Percentiles rank a stretch among this genome's conserved stretches.
These are phyloP conservation scores for Tribolium freemani DNA, from an alignment of 2,888 invertebrate species.

Conservation along the genomic window DNA sequence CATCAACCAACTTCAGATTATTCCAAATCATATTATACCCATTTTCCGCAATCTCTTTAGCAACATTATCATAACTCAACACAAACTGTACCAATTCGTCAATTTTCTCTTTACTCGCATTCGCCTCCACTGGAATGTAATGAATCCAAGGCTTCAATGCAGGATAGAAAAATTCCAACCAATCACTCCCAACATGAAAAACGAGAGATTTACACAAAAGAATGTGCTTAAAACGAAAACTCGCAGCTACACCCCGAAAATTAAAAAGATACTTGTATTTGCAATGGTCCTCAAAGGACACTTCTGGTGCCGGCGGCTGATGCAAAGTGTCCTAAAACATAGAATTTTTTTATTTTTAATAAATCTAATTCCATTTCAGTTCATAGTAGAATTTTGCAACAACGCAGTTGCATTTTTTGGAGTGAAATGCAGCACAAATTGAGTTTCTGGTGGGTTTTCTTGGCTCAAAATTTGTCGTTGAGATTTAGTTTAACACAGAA, in stretches of 20 bases:
- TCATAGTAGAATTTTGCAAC: too few species aligned
- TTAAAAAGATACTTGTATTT: constrained; percentile 95
- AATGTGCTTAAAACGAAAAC: constrained; percentile 96
- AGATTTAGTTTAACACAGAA: too few species aligned
- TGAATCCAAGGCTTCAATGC: constrained; percentile 95
- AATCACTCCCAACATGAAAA: constrained; percentile 94
- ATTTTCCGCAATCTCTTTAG: constrained; percentile 83
- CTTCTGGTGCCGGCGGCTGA: constrained; percentile 86
- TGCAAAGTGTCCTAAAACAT: constrained; percentile 85
- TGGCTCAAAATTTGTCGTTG: too few species aligned
- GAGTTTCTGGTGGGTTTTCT: too few species aligned
- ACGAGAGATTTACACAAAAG: constrained; percentile 93
- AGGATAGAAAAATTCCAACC: constrained; percentile 96
- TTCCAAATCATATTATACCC: constrained; percentile 89
- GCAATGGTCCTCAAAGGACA: constrained; percentile 92
- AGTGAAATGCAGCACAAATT: too few species aligned
- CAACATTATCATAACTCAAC: constrained; percentile 80
- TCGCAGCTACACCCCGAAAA: constrained; percentile 96
- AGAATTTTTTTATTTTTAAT: neutral
- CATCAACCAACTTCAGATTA: constrained; percentile 84
- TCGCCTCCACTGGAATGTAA: constrained; percentile 85
- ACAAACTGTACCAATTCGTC: constrained; percentile 82
- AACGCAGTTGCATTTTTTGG: too few species aligned
- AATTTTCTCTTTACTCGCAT: constrained; percentile 78
- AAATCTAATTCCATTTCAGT: too few species aligned